Percentiles rank a stretch among this genome's conserved stretches.
These are phyloP conservation scores for Apotomis capreana DNA, from an alignment of 2,888 invertebrate genomes.

Conservation along the genomic window DNA sequence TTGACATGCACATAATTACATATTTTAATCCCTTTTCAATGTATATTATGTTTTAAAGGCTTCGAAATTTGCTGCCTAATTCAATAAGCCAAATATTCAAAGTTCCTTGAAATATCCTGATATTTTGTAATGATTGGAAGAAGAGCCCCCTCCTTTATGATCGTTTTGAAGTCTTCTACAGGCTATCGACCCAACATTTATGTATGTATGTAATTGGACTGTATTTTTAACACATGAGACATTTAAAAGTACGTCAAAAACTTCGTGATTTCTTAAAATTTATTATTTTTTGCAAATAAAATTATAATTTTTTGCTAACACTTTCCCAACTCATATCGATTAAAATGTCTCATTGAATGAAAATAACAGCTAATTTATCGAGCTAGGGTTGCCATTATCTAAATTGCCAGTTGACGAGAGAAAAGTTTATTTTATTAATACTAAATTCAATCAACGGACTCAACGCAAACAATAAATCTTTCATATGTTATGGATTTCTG, in stretches of 20 bases:
- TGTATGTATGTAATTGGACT: constrained; percentile 47
- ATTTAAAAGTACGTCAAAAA: neutral
- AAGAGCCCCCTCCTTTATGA: neutral
- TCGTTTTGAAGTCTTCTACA: neutral
- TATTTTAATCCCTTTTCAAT: neutral
- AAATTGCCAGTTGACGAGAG: neutral
- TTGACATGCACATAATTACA: neutral
- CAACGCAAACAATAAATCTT: too few relatives aligned
- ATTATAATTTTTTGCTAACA: too few relatives aligned
- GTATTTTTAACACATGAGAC: constrained; percentile 5
- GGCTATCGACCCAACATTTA: constrained; percentile 45
- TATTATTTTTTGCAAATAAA: too few relatives aligned
- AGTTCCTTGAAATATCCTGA: too few relatives aligned
- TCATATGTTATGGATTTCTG: too few relatives aligned
- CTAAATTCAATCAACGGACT: too few relatives aligned
- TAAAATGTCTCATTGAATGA: constrained; percentile 10
- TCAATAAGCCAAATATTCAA: too few relatives aligned
- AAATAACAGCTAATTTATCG: neutral
- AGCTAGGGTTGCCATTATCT: constrained; percentile 10
- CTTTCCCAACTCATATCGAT: too few relatives aligned
- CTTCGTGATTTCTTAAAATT: neutral
- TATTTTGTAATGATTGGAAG: too few relatives aligned
- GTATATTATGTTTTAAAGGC: neutral
- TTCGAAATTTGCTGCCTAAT: too few relatives aligned
- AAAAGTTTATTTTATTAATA: too few relatives aligned